Evolutionary conservation across 1,140 invertebrate genomes (phyloP).

Genomic region (Neodiprion lecontei): DNA sequence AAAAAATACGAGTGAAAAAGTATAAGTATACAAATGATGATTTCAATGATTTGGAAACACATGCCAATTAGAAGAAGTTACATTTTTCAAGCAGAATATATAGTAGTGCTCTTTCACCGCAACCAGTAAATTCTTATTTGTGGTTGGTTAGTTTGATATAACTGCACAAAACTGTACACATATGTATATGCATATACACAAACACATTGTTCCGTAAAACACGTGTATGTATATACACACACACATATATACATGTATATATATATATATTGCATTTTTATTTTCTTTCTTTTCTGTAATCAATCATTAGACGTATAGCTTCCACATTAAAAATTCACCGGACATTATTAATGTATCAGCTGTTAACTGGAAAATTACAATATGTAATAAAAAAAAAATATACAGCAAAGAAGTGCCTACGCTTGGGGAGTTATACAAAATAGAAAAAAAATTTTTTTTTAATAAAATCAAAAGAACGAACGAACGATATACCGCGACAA

Average conservation of each 20-base stretch:
- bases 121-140: conserved; percentile 51
- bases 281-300: no score
- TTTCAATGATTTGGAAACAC: conserved; percentile 58
- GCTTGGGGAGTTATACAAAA: background rate
- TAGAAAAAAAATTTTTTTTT: background rate
- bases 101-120: conserved; percentile 61
- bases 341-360: background rate
- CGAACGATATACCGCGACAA: background rate
- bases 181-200: background rate
- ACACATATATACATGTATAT: background rate
- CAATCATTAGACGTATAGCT: background rate
- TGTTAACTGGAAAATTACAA: conserved; percentile 1
- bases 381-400: background rate
- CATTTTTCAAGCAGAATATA: conserved; percentile 56
- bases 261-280: no score
- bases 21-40: conserved; percentile 43
- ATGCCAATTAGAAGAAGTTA: conserved; percentile 62
- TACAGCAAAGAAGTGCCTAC: background rate
- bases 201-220: background rate
- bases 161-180: conserved; percentile 54
- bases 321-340: background rate
- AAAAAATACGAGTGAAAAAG: no score
- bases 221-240: background rate
- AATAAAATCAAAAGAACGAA: background rate
- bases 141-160: conserved; percentile 63